Evolutionary conservation across 2,888 invertebrate genomes (phyloP), one percentile per base, ranked within the genome.

Genomic region (Agrypnus murinus): DNA sequence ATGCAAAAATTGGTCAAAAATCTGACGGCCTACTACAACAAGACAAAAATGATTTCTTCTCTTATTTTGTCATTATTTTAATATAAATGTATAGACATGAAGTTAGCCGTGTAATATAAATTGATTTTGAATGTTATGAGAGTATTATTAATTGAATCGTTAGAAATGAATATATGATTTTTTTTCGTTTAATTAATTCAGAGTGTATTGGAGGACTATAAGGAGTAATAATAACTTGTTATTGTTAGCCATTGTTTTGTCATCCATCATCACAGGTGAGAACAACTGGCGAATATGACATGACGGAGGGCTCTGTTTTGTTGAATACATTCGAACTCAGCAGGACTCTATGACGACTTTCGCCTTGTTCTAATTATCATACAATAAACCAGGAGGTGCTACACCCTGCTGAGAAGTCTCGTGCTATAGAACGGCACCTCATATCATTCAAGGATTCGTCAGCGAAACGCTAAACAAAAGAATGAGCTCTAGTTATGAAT

Each of bases 351-450:
- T 72, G 72, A 75, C 60, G 77, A 78, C 78, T 80, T 83, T 81
- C 78, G 77, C 79, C 80, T 71, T 81, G 82, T 81, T 81, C 79
- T 82, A 82, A 82, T 83, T 83, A 83, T 74, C 83, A 82, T 83
- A 83, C 82, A 82, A 83, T 83, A 75, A 78, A 76, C 76, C 80
- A 74, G 81, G 82, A 82, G 82, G 82, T 83, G 83, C 78, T 81
- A 80, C 79, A 77, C 79, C 82, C 81, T 72, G 78, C 76, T 75
- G 79, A 57, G 77, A 72, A 76, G 77, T 79, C 79, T 80, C 80
- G 79, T 80, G 79, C 79, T 78, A n/a, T n/a, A 68, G 67, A 73
- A 57, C 59, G 17, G 32, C 45, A 31, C 17, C 50, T 65, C 17
- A 19, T 73, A 73, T 72, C 58, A 69, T 64, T 65, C 72, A 75